Conservation (phyloP, 2,113 vertebrate species). For the Otis tarda region DNA sequence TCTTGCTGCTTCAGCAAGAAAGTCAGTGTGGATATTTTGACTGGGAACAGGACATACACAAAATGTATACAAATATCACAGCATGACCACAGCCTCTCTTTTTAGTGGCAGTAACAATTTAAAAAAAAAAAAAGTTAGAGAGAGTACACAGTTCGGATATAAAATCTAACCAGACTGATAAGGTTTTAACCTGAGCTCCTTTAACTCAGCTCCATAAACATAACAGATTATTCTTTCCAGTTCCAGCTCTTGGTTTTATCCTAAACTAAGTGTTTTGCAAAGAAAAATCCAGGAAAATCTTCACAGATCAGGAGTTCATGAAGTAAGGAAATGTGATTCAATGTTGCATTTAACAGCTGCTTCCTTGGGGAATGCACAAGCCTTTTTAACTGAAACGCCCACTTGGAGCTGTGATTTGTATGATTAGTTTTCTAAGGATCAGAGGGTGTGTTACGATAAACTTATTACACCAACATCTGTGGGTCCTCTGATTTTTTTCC, state of each 20-base stretch:
- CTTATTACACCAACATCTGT: slow-evolving; percentile 14
- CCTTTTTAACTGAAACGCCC: background rate
- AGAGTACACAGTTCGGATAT: background rate
- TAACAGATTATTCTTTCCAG: background rate
- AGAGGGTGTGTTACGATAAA: slow-evolving; percentile 23
- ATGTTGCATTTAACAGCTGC: background rate
- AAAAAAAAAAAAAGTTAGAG: background rate
- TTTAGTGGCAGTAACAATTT: background rate
- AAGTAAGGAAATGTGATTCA: background rate
- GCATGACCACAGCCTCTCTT: background rate
- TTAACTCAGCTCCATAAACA: background rate
- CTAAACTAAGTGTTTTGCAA: background rate
- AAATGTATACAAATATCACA: background rate
- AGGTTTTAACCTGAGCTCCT: background rate
- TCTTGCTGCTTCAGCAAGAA: background rate
- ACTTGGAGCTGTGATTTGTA: background rate
- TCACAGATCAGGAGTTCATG: background rate
- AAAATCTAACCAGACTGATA: background rate
- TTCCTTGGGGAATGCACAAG: background rate
- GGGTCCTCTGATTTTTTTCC: background rate
- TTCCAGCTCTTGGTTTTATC: background rate
- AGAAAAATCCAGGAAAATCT: background rate
- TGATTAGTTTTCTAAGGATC: slow-evolving; percentile 9
- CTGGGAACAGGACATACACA: background rate
- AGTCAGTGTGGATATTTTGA: background rate